A percentile compares a stretch with the other conserved stretches of the same genome.
These are phyloP conservation scores for Drepanosiphum platanoidis DNA, from an alignment of 2,888 invertebrate genomes.

Conservation along the genomic window DNA sequence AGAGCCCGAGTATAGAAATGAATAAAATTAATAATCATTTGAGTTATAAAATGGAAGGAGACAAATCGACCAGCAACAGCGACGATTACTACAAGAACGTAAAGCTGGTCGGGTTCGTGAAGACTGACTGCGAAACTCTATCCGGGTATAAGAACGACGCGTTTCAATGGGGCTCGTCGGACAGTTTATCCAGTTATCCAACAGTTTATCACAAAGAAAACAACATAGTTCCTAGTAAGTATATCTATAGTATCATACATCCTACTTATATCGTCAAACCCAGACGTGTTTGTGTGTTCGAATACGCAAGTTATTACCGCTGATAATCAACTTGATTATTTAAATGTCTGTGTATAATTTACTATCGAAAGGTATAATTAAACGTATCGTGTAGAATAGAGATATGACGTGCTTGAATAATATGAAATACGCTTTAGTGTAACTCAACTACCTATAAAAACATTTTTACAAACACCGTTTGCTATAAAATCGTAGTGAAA, in stretches of 20 bases:
- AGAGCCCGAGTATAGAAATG: too few relatives aligned
- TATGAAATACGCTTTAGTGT: too few relatives aligned
- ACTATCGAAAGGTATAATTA: too few relatives aligned
- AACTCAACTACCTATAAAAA: too few relatives aligned
- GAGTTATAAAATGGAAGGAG: slow-evolving; percentile 64
- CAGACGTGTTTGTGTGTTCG: too few relatives aligned
- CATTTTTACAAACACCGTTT: too few relatives aligned
- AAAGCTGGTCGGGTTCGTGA: slow-evolving; percentile 63
- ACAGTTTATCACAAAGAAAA: not conserved
- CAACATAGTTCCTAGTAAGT: slow-evolving; percentile 31
- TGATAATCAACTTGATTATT: too few relatives aligned
- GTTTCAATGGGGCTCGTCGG: slow-evolving; percentile 41
- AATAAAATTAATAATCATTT: slow-evolving; percentile 54
- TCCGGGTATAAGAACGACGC: slow-evolving; percentile 43
- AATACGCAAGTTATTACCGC: not conserved
- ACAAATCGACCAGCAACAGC: slow-evolving; percentile 63
- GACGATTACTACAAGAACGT: slow-evolving; percentile 62
- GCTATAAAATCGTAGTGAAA: too few relatives aligned
- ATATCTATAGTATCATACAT: not conserved
- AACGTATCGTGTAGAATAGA: too few relatives aligned
- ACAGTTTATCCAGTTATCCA: slow-evolving; percentile 40
- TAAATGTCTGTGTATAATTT: too few relatives aligned
- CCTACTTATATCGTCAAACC: too few relatives aligned
- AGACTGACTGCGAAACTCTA: slow-evolving; percentile 56
- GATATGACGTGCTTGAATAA: too few relatives aligned